Conservation (phyloP, 2,797 vertebrate species). For the Holocentrus rufus region DNA sequence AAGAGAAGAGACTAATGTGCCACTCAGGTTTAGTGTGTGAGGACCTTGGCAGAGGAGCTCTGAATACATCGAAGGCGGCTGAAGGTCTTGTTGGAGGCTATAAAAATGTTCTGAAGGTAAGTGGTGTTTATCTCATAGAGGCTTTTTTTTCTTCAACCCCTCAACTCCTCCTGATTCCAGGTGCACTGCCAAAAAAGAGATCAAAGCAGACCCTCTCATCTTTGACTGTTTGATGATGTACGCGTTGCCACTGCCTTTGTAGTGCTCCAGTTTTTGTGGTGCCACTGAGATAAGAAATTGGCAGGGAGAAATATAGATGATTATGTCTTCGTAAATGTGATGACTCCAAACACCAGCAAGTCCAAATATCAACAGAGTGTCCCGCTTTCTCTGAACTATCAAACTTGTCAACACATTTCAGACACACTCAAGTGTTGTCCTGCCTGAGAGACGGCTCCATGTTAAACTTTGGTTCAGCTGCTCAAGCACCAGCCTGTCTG, state of each 20-base stretch:
- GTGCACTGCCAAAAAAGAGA: slow-evolving; percentile 63
- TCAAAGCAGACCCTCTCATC: slow-evolving; percentile 69
- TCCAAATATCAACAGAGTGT: slow-evolving; percentile 32
- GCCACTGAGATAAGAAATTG: slow-evolving; percentile 64
- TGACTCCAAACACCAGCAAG: not conserved
- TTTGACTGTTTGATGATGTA: slow-evolving; percentile 63
- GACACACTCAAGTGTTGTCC: not conserved
- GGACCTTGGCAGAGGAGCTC: slow-evolving; percentile 3
- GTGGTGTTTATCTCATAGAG: slow-evolving; percentile 57
- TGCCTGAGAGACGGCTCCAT: slow-evolving; percentile 5
- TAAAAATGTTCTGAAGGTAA: slow-evolving; percentile 36
- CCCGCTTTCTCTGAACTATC: slow-evolving; percentile 14
- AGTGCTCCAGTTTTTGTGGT: slow-evolving; percentile 64
- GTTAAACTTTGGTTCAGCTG: not conserved
- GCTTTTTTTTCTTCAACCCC: slow-evolving; percentile 11
- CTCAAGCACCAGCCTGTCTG: too few relatives aligned
- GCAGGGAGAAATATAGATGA: slow-evolving; percentile 45
- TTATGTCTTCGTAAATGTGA: slow-evolving; percentile 41
- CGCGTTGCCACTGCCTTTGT: slow-evolving; percentile 62
- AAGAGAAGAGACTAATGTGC: not conserved
- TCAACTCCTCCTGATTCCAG: slow-evolving; percentile 55
- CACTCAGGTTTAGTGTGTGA: slow-evolving; percentile 10
- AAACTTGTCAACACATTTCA: slow-evolving; percentile 14
- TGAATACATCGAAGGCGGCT: slow-evolving; percentile 5
- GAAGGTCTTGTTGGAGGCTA: slow-evolving; percentile 29